These are phyloP conservation scores for Siniperca knerii DNA, from an alignment of 2,113 vertebrate species.

Conservation along the genomic window DNA sequence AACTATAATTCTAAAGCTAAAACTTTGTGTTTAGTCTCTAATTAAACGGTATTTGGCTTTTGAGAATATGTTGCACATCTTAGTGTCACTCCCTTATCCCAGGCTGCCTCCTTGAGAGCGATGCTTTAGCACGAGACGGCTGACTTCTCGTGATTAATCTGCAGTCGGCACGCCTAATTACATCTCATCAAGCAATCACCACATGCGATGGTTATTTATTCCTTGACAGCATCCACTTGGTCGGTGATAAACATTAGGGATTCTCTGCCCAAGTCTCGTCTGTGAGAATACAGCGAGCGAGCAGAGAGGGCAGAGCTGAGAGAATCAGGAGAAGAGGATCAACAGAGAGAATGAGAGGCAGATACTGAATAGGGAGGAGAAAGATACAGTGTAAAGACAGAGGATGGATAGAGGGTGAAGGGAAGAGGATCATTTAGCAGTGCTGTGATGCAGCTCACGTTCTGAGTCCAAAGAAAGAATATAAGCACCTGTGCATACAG, in stretches of 20 bases:
- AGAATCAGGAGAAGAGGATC: slow-evolving; percentile 10
- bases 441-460: slow-evolving; percentile 48
- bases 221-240: slow-evolving; percentile 46
- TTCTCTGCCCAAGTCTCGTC: slow-evolving; percentile 4
- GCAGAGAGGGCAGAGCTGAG: slow-evolving; percentile 12
- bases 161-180: slow-evolving; percentile 66
- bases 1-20: background rate
- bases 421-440: slow-evolving; percentile 17
- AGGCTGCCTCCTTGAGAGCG: slow-evolving; percentile 28
- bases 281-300: background rate
- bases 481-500: background rate
- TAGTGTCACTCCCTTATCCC: slow-evolving; percentile 32
- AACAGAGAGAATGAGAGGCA: slow-evolving; percentile 23
- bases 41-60: background rate
- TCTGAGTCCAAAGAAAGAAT: slow-evolving; percentile 31
- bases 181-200: slow-evolving; percentile 68
- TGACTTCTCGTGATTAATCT: slow-evolving; percentile 64
- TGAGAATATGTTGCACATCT: slow-evolving; percentile 6
- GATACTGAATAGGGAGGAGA: background rate
- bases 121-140: slow-evolving; percentile 24
- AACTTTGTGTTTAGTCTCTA: background rate
- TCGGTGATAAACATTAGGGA: slow-evolving; percentile 33
- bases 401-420: slow-evolving; percentile 6
- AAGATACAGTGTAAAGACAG: background rate
- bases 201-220: slow-evolving; percentile 63